These are phyloP conservation scores for Ginglymostoma cirratum DNA, from an alignment of 2,113 vertebrate species.

Conservation along the genomic window DNA sequence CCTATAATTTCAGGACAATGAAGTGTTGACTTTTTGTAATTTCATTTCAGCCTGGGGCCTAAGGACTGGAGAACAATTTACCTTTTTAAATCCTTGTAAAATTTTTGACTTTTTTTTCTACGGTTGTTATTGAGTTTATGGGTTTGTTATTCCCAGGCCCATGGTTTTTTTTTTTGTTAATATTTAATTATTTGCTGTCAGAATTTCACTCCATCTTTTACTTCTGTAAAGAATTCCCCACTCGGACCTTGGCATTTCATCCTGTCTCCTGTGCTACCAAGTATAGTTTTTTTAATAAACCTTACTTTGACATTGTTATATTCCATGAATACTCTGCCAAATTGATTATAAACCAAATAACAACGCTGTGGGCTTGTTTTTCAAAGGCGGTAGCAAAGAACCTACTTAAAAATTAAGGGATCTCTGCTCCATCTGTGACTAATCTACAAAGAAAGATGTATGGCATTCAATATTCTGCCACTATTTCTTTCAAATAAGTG, in stretches of 20 bases:
- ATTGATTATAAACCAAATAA: not conserved
- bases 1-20: too few relatives aligned
- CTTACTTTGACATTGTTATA: not conserved
- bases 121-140: not conserved
- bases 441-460: not conserved
- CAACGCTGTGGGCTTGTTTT: not conserved
- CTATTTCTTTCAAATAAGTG: not conserved
- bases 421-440: not conserved
- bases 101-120: not conserved
- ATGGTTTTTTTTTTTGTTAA: not conserved
- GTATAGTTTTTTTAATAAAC: not conserved
- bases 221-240: not conserved
- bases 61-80: not conserved
- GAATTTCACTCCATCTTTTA: not conserved
- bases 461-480: not conserved
- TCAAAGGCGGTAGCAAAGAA: not conserved
- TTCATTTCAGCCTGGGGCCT: too few relatives aligned
- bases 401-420: not conserved
- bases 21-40: too few relatives aligned
- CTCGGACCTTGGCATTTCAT: not conserved
- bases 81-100: too few relatives aligned
- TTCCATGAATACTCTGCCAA: not conserved
- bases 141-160: not conserved
- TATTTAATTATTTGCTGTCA: not conserved
- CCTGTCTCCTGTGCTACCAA: not conserved